These are phyloP conservation scores for Macrobrachium nipponense DNA, from an alignment of 1,140 invertebrate genomes.

Conservation along the genomic window DNA sequence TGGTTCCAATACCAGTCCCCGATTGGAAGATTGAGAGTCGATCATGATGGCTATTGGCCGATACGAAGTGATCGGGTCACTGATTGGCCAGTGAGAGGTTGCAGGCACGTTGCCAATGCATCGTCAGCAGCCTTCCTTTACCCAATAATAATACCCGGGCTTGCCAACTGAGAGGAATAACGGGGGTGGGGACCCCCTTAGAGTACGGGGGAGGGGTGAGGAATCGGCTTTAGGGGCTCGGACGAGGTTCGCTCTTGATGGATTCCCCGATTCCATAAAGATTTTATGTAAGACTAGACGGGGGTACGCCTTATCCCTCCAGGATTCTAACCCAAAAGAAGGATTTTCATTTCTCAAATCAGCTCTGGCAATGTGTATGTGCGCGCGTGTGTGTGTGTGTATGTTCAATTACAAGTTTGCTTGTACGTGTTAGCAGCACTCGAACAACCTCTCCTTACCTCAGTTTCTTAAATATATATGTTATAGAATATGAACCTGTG, in stretches of 20 bases:
- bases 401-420: too few species aligned
- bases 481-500: not conserved
- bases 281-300: constrained; percentile 59
- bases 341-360: constrained; percentile 59
- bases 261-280: constrained; percentile 61
- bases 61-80: constrained; percentile 44
- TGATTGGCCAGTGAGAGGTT: constrained; percentile 28
- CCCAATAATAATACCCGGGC: constrained; percentile 48
- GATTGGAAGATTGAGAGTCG: constrained; percentile 59
- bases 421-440: too few species aligned
- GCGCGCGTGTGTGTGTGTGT: too few species aligned
- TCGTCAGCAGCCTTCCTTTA: constrained; percentile 39
- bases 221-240: constrained; percentile 39
- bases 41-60: constrained; percentile 55
- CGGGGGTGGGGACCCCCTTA: not conserved
- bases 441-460: too few species aligned
- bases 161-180: constrained; percentile 32
- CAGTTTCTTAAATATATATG: too few species aligned
- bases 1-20: constrained; percentile 58
- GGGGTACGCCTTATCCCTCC: constrained; percentile 52
- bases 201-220: too few species aligned
- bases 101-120: constrained; percentile 45
- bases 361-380: constrained; percentile 25
- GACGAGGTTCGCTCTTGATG: constrained; percentile 49
- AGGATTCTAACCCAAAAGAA: constrained; percentile 55